Evolutionary conservation across 2,797 vertebrate genomes (phyloP).

Genomic region (Fistularia tabacaria): DNA sequence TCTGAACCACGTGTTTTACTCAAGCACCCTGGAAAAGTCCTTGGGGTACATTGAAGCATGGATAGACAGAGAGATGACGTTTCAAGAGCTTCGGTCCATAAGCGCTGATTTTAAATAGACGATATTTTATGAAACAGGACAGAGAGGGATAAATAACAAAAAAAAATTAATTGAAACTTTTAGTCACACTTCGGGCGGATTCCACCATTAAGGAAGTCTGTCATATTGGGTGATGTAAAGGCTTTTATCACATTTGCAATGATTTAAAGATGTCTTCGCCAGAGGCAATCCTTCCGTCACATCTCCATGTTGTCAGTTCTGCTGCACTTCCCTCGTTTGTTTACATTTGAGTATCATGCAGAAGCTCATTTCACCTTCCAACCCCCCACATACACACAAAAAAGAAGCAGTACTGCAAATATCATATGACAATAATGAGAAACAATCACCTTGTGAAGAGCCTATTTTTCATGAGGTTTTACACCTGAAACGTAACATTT

Average conservation of each 20-base stretch:
- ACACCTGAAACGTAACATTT: too few relatives aligned
- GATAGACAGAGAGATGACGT: constrained; percentile 17
- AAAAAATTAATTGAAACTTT: background rate
- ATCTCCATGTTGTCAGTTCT: constrained; percentile 14
- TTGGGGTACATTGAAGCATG: constrained; percentile 16
- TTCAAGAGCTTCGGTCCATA: constrained; percentile 13
- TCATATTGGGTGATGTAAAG: constrained; percentile 1
- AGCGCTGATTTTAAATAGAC: background rate
- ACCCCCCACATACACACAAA: too few relatives aligned
- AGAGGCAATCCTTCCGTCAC: background rate
- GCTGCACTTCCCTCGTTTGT: constrained; percentile 5
- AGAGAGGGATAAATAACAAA: background rate
- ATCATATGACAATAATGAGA: too few relatives aligned
- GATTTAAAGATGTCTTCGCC: constrained; percentile 19
- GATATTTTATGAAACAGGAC: background rate
- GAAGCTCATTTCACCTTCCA: background rate
- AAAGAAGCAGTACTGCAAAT: too few relatives aligned
- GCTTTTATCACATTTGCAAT: constrained; percentile 18
- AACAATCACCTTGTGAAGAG: too few relatives aligned
- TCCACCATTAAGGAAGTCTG: constrained; percentile 11
- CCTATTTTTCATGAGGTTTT: too few relatives aligned
- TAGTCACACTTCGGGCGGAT: background rate
- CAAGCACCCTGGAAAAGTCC: constrained; percentile 29
- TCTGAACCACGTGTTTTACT: constrained; percentile 36
- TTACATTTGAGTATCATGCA: constrained; percentile 21